Evolutionary conservation across 2,888 invertebrate species (phyloP).

Genomic region (Brachypterus glaber): DNA sequence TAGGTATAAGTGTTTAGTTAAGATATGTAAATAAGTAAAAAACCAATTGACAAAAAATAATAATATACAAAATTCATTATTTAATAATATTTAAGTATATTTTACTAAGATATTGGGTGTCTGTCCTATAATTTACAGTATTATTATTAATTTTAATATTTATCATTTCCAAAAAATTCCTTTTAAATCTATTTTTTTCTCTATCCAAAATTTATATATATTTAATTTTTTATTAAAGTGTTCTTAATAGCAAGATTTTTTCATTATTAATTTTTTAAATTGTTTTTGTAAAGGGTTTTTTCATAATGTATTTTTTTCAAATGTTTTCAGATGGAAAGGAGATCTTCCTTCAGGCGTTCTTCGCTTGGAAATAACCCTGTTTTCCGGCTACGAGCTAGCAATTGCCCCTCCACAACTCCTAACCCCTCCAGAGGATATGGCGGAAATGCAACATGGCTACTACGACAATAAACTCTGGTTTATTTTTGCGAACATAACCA

Average conservation of each 20-base stretch:
- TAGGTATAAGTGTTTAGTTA: too few species aligned
- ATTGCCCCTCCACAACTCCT: slow-evolving; percentile 41
- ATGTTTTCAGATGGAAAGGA: slow-evolving; percentile 48
- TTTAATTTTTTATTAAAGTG: slow-evolving; percentile 4
- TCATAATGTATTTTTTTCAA: slow-evolving; percentile 13
- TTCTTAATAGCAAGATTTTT: too few species aligned
- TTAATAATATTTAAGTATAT: too few species aligned
- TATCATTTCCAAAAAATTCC: too few species aligned
- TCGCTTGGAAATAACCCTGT: slow-evolving; percentile 51
- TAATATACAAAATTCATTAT: too few species aligned
- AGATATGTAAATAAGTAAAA: too few species aligned
- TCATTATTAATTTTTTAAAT: too few species aligned
- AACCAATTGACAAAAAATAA: too few species aligned
- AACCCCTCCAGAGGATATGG: slow-evolving; percentile 48
- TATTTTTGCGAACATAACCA: slow-evolving; percentile 52
- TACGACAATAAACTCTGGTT: slow-evolving; percentile 56
- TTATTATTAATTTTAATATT: too few species aligned
- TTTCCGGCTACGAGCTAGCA: slow-evolving; percentile 55
- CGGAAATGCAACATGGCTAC: slow-evolving; percentile 52
- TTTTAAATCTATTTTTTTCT: too few species aligned
- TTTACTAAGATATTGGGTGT: too few species aligned
- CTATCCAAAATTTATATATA: not conserved
- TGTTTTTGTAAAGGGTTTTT: slow-evolving; percentile 1
- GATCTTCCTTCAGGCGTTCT: slow-evolving; percentile 51
- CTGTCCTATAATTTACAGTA: too few species aligned